Base-by-base conservation (phyloP, 2,888 invertebrate genomes). In the Psylliodes chrysocephalus region DNA sequence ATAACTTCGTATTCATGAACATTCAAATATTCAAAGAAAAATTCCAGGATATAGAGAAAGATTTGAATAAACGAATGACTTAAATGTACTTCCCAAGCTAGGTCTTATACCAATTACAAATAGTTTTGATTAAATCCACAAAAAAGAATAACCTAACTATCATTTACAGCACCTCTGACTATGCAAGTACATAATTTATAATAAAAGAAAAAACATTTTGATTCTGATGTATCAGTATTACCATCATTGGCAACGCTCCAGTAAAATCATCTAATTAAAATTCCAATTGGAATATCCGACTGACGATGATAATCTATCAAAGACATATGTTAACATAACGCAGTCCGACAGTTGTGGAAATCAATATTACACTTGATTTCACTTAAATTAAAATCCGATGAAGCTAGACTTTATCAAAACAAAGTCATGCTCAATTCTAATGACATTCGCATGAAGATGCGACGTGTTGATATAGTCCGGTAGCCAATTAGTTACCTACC, bases 291-390 rank as follows among this genome's bases (percentile, higher is more conserved):
- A 30, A 30, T 18, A 12, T 38, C 12, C 14, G 5, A 33, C 17
- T 10, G 33, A 6, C 25, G 25, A 14, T 14, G 53, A 55, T 46
- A 30, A 47, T 47, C 25, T 42, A 51, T 56, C 49, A 38, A 51
- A 59, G 42, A 38, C 51, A 18, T 28, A 40, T 49, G 57, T 49
- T 15, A 47, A 18, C 10, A 38, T 42, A 60, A 55, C 38, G 10
- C 4, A n/a, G 30, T 7, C 14, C 22, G 54, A 40, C 35, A 47
- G 15, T 55, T 28, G 17, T 56, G 49, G 44, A 66, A 63, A 66
- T 65, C 63, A 63, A 68, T 68, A 61, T 66, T 63, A 57, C 56
- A 63, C 57, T 63, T 59, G 60, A 68, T 61, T 60, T 63, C 42
- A 30, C 49, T 28, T 28, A 38, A 66, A 68, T 66, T 68, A 68